Conservation (phyloP, 2,888 invertebrate species). For the Drosophila helvetica region DNA sequence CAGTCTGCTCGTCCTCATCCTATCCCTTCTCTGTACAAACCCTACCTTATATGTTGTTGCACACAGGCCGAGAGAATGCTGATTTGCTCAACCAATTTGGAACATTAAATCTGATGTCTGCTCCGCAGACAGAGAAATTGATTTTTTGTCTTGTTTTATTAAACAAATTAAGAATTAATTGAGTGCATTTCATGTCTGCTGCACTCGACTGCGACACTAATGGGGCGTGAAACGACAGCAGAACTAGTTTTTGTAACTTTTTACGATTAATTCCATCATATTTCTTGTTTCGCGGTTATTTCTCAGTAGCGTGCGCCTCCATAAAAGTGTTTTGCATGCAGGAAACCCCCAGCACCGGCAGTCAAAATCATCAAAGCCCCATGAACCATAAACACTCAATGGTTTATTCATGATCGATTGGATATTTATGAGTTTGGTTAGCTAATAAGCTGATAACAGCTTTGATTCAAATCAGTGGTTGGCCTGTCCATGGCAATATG, state of each 20-base stretch:
- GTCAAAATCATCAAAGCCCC: not conserved
- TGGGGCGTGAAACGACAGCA: slow-evolving; percentile 61
- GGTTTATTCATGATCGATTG: slow-evolving; percentile 15
- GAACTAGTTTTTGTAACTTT: slow-evolving; percentile 61
- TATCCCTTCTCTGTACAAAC: too few species aligned
- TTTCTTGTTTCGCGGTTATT: slow-evolving; percentile 21
- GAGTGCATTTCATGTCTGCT: slow-evolving; percentile 25
- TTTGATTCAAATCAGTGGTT: slow-evolving; percentile 9
- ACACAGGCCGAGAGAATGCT: not conserved
- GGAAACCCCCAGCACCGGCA: not conserved
- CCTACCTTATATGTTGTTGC: not conserved
- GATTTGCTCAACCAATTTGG: not conserved
- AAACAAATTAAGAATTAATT: slow-evolving; percentile 40
- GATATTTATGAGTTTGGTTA: slow-evolving; percentile 11
- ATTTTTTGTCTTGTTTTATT: slow-evolving; percentile 15
- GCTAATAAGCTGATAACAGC: slow-evolving; percentile 13
- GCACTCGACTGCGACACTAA: slow-evolving; percentile 56
- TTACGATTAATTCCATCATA: slow-evolving; percentile 14
- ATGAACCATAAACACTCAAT: slow-evolving; percentile 12
- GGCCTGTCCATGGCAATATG: slow-evolving; percentile 2
- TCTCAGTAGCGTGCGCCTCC: slow-evolving; percentile 9
- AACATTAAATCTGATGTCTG: not conserved
- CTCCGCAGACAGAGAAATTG: slow-evolving; percentile 9
- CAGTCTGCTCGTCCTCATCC: too few species aligned
- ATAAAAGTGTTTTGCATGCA: slow-evolving; percentile 23